Base-by-base conservation (phyloP, 2,797 vertebrate genomes). In the Adelosebastes latens region DNA sequence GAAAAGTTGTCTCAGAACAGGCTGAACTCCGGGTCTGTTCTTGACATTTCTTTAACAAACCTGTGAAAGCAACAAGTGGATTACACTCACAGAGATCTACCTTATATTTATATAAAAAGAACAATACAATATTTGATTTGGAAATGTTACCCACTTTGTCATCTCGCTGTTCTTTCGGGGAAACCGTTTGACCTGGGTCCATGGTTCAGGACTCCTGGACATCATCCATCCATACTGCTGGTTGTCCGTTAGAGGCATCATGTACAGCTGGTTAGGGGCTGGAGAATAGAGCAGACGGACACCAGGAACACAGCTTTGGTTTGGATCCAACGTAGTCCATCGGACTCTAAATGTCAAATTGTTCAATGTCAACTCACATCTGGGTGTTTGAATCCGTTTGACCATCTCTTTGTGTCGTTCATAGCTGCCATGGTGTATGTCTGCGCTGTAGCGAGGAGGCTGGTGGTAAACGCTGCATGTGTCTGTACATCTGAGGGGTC, bases 151-250 rank as follows among this genome's bases (percentile, higher is more conserved):
- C 66, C 65, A 96, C 97, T 91, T 96, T 74, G 96, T 96, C 94
- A 97, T 96, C 25, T 96, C 89, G 31, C 96, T 97, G 79, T 90
- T 91, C 71, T 91, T 94, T 74, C 82, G 81, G n/a, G 96, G 94
- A 70, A 95, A 94, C 20, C 74, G 86, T 56, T 84, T 83, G 25
- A 72, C 71, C 64, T 59, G 81, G 29, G 90, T 92, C 97, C 97
- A 97, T 0, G 93, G 90, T 58, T 89, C 85, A 39, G 73, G 46
- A 29, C 69, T 84, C 11, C 72, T 77, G 27, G 89, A 80, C 24
- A 84, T 2, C 95, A 93, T 93, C 96, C 97, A 97, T 52, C 96
- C 96, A 55, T 96, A 96, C 82, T 93, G 93, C 92, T 97, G 96
- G 72, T 72, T 94, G 13, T 95, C 91, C 0, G 96, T 97, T 78